These are phyloP conservation scores for Coilia nasus DNA, from an alignment of 2,797 vertebrate species.

Conservation along the genomic window DNA sequence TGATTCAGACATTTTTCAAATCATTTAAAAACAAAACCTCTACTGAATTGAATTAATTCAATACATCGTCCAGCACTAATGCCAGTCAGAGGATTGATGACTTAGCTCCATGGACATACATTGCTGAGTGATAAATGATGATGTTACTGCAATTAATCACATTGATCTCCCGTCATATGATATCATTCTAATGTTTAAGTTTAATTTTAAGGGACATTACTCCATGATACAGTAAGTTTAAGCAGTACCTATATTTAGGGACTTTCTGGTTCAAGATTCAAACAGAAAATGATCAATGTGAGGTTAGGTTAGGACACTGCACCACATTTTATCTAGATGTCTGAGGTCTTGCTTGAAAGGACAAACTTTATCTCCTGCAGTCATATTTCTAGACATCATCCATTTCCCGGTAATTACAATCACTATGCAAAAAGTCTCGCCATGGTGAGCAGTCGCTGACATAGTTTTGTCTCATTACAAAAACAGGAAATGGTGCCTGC, in stretches of 20 bases:
- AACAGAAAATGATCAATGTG: neutral
- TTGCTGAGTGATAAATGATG: neutral
- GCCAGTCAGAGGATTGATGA: neutral
- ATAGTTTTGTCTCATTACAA: neutral
- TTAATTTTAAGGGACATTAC: slow-evolving; percentile 16
- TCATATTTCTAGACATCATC: neutral
- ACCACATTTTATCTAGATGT: neutral
- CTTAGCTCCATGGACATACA: neutral
- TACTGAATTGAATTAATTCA: neutral
- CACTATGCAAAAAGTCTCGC: neutral
- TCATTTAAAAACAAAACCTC: neutral
- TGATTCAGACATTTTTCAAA: no score
- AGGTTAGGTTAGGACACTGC: neutral
- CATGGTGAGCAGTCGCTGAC: neutral
- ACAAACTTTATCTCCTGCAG: neutral
- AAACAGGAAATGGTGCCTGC: neutral
- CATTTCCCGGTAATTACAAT: neutral
- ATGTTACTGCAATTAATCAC: neutral
- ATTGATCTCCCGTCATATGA: neutral
- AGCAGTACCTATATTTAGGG: neutral
- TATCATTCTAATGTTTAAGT: neutral
- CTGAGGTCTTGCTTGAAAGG: neutral
- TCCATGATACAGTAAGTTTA: neutral
- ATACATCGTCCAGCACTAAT: neutral
- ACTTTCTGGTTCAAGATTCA: neutral